phyloP scores from a whole-genome alignment of 1,140 invertebrate genomes.

The Asbolus verrucosus region DNA sequence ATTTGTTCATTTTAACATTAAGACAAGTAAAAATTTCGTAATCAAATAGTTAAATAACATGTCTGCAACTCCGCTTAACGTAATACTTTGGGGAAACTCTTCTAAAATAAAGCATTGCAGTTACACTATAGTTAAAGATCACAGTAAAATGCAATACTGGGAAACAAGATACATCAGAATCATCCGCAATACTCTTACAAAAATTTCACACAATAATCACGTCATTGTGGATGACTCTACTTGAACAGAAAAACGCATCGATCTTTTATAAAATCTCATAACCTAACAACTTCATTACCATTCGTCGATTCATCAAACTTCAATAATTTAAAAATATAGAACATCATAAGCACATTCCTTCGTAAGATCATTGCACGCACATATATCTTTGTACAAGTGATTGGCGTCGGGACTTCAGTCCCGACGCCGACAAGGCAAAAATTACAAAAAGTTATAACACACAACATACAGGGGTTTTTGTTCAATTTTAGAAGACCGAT shows the following conservation, averaged over 20 bases:
- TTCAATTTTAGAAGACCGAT: constrained; percentile 82
- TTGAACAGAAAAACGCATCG: background rate
- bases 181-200: constrained; percentile 2
- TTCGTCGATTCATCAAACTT: constrained; percentile 9
- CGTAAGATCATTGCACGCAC: constrained; percentile 27
- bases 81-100: constrained; percentile 2
- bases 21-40: constrained; percentile 15
- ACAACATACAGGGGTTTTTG: constrained; percentile 27
- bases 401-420: background rate
- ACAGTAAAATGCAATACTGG: constrained; percentile 46
- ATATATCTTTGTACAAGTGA: constrained; percentile 36
- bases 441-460: constrained; percentile 34
- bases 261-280: background rate
- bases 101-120: constrained; percentile 5
- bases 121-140: constrained; percentile 34
- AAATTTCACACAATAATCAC: too few species aligned
- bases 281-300: background rate
- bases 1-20: constrained; percentile 34
- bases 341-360: constrained; percentile 27
- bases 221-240: too few species aligned
- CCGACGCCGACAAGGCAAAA: constrained; percentile 36
- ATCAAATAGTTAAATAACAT: too few species aligned
- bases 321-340: constrained; percentile 15
- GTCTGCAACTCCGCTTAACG: constrained; percentile 20
- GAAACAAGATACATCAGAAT: constrained; percentile 6